Conservation (phyloP, 2,113 vertebrate genomes). For the Candoia aspera region DNA sequence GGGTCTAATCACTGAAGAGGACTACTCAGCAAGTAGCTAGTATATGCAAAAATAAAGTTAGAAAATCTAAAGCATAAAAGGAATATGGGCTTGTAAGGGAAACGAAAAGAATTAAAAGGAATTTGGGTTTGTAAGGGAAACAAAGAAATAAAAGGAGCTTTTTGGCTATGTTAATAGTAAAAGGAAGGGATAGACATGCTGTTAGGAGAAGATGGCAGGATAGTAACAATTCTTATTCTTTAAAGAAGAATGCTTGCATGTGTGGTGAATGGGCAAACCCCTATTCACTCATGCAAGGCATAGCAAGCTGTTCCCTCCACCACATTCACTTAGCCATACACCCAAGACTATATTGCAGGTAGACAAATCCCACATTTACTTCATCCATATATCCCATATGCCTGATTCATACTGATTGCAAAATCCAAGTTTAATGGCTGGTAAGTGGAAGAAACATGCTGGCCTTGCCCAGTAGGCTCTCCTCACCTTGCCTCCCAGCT, state of each 20-base stretch:
- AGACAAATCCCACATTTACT: background rate
- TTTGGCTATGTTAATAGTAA: background rate
- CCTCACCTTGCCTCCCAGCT: too few relatives aligned
- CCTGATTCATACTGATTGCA: background rate
- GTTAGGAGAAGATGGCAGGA: background rate
- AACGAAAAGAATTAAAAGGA: background rate
- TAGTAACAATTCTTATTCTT: background rate
- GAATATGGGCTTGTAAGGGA: background rate
- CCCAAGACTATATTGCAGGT: background rate
- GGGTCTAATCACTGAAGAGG: background rate
- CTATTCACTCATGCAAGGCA: background rate
- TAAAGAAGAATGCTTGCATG: background rate
- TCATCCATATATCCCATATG: background rate
- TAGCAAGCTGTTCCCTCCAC: background rate
- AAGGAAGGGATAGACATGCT: background rate
- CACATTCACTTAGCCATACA: background rate
- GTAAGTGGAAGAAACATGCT: background rate
- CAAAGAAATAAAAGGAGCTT: background rate
- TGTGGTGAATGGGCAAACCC: background rate
- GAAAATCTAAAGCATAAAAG: background rate
- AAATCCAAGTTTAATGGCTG: background rate
- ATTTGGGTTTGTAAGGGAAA: background rate
- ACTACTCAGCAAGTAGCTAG: background rate
- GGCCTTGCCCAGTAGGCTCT: background rate
- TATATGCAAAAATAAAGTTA: background rate